These are phyloP conservation scores for Sminthurides aquaticus DNA, from an alignment of 2,888 invertebrate genomes.

Conservation along the genomic window DNA sequence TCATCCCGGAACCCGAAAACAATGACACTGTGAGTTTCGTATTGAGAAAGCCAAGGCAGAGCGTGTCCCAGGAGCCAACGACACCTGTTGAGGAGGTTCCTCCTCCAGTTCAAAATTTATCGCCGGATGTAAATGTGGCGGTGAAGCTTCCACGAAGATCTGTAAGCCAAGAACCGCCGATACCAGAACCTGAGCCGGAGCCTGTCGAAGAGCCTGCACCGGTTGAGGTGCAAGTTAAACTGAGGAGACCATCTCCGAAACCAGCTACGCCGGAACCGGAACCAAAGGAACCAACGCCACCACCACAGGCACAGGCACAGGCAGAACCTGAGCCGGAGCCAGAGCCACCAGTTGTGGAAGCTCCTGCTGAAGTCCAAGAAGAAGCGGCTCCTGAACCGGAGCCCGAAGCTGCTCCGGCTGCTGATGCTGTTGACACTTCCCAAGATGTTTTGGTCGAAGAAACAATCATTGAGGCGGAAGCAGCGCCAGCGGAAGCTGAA, in stretches of 20 bases:
- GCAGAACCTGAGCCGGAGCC: slow-evolving; percentile 16
- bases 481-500: slow-evolving; percentile 9
- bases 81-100: slow-evolving; percentile 17
- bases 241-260: slow-evolving; percentile 11
- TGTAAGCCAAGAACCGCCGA: not conserved
- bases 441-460: not conserved
- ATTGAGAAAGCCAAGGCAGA: slow-evolving; percentile 30
- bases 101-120: slow-evolving; percentile 20
- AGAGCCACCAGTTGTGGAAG: slow-evolving; percentile 4
- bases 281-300: slow-evolving; percentile 23
- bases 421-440: not conserved
- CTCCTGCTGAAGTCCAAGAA: slow-evolving; percentile 8
- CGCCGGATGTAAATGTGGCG: slow-evolving; percentile 22
- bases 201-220: slow-evolving; percentile 17
- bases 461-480: not conserved
- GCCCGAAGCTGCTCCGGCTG: slow-evolving; percentile 1
- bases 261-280: slow-evolving; percentile 22
- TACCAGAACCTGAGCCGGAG: slow-evolving; percentile 10
- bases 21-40: slow-evolving; percentile 21
- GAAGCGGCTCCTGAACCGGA: slow-evolving; percentile 13
- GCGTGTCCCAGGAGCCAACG: slow-evolving; percentile 17
- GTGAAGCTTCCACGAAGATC: slow-evolving; percentile 14
- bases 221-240: slow-evolving; percentile 6
- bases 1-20: slow-evolving; percentile 25
- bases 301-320: slow-evolving; percentile 16